Evolutionary conservation across 2,113 vertebrate species (phyloP).

Genomic region (Microcebus lehilahytsara): DNA sequence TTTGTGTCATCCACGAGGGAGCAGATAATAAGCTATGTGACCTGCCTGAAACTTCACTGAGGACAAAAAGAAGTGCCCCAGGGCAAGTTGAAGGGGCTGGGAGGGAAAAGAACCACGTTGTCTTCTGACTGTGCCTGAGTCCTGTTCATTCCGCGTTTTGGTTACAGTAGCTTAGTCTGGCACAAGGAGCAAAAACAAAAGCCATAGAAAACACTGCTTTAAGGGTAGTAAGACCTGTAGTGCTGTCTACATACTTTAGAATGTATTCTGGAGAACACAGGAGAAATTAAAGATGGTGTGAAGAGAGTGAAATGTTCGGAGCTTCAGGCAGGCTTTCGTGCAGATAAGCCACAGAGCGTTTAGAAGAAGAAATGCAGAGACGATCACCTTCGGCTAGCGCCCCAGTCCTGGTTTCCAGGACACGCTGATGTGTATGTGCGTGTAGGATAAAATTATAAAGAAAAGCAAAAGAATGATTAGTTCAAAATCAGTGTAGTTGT

Average conservation of each 20-base stretch:
- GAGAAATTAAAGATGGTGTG: background rate
- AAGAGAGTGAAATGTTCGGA: background rate
- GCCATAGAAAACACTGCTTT: background rate
- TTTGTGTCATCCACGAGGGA: background rate
- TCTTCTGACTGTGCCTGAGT: background rate
- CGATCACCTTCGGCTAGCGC: fast-evolving
- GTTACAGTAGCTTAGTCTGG: background rate
- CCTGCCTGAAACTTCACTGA: background rate
- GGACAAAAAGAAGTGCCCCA: background rate
- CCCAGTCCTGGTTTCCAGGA: background rate
- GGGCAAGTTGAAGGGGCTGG: background rate
- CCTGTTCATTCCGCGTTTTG: background rate
- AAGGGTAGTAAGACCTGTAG: background rate
- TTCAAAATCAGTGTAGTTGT: background rate
- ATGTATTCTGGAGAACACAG: background rate
- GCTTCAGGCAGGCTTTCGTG: background rate
- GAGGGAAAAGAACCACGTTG: background rate
- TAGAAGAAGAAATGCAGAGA: background rate
- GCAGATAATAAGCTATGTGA: background rate
- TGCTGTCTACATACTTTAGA: background rate
- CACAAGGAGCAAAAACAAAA: background rate
- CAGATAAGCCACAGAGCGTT: background rate
- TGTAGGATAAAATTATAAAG: background rate
- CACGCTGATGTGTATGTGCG: background rate
- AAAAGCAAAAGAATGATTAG: background rate